phyloP scores from a whole-genome alignment of 2,797 vertebrate species.

The Sebastolobus alascanus region DNA sequence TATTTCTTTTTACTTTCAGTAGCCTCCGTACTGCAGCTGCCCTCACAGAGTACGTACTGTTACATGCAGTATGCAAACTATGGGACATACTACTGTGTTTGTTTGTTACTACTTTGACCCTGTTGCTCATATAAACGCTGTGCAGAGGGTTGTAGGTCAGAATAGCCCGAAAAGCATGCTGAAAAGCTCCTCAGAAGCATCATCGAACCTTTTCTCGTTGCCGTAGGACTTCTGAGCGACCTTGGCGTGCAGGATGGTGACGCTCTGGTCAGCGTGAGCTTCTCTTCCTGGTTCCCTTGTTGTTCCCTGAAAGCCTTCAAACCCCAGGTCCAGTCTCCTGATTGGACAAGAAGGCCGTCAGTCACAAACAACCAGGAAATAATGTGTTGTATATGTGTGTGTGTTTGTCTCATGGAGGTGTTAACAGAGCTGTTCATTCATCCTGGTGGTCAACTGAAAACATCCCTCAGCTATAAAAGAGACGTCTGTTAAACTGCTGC shows the following conservation, averaged over 20 bases:
- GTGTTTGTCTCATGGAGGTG: neutral
- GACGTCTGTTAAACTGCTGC: neutral
- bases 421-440: neutral
- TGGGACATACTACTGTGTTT: too few relatives aligned
- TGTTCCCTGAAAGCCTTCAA: conserved; percentile 55
- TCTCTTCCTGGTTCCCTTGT: conserved; percentile 82
- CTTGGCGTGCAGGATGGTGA: conserved; percentile 93
- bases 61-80: too few relatives aligned
- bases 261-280: conserved; percentile 86
- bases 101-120: too few relatives aligned
- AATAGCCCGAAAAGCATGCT: too few relatives aligned
- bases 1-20: too few relatives aligned
- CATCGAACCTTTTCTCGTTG: conserved; percentile 92
- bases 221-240: conserved; percentile 98
- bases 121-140: too few relatives aligned
- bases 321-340: conserved; percentile 69
- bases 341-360: conserved; percentile 33
- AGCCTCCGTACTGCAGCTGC: too few relatives aligned
- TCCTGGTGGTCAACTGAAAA: neutral
- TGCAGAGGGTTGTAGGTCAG: too few relatives aligned
- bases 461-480: neutral
- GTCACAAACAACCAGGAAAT: neutral
- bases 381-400: neutral
- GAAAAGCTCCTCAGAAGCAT: neutral
- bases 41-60: too few relatives aligned